A percentile compares a stretch with the other conserved stretches of the same genome.
phyloP scores from a whole-genome alignment of 2,888 invertebrate species.

The Meteorus colon region DNA sequence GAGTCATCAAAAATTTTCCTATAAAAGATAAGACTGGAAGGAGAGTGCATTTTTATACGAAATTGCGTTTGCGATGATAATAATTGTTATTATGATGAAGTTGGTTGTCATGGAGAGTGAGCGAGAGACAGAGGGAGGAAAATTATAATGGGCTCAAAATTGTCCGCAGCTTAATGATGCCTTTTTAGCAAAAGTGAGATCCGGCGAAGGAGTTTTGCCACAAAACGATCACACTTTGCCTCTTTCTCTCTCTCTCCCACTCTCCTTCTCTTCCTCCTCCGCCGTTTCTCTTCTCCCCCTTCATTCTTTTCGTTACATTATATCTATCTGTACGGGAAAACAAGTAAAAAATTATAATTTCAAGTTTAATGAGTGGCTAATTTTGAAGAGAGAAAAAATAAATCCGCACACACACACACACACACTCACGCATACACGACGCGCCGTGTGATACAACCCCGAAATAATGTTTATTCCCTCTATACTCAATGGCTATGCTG shows the following conservation, averaged over 20 bases:
- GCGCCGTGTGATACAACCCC: slow-evolving; percentile 13
- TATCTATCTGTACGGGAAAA: slow-evolving; percentile 41
- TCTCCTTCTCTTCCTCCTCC: no score
- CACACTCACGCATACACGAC: neutral
- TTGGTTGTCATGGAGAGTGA: slow-evolving; percentile 25
- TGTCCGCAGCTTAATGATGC: slow-evolving; percentile 60
- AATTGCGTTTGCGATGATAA: slow-evolving; percentile 21
- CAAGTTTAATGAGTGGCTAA: slow-evolving; percentile 60
- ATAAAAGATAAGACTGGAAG: neutral
- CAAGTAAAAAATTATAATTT: slow-evolving; percentile 51
- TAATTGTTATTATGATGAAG: slow-evolving; percentile 12
- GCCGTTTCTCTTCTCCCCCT: no score
- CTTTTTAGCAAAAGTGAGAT: slow-evolving; percentile 52
- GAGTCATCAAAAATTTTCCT: neutral
- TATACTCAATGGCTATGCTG: neutral
- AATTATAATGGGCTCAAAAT: slow-evolving; percentile 58
- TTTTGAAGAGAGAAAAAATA: slow-evolving; percentile 59
- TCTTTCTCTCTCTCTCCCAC: neutral
- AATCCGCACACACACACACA: slow-evolving; percentile 27
- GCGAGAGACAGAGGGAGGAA: slow-evolving; percentile 35
- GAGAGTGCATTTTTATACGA: neutral
- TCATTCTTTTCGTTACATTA: slow-evolving; percentile 25
- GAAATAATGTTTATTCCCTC: neutral
- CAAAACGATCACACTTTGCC: slow-evolving; percentile 10
- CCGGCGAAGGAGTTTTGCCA: slow-evolving; percentile 22